Percentiles rank a stretch among this genome's conserved stretches.
phyloP scores from a whole-genome alignment of 2,113 vertebrate species.

The Euleptes europaea region DNA sequence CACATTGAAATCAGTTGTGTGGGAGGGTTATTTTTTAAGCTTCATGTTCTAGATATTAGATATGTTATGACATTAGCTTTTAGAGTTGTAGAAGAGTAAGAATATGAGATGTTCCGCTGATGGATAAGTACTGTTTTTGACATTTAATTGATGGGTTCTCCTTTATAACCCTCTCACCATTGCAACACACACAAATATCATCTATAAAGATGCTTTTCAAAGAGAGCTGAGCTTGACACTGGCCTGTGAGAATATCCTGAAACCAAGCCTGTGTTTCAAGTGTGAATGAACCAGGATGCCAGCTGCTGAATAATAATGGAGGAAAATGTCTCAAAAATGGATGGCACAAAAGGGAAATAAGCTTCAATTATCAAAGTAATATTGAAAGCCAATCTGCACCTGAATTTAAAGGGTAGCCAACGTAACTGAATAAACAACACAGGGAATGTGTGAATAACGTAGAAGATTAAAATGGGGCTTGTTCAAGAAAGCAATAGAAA shows the following conservation, averaged over 20 bases:
- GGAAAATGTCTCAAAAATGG: background rate
- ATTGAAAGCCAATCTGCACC: conserved; percentile 11
- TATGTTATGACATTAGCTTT: background rate
- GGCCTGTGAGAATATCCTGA: background rate
- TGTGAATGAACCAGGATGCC: background rate
- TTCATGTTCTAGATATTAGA: background rate
- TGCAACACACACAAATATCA: background rate
- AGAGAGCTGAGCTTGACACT: background rate
- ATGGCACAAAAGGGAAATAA: background rate
- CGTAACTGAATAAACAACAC: background rate
- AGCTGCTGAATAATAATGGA: background rate
- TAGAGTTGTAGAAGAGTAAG: background rate
- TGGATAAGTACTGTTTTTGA: no score
- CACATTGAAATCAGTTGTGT: background rate
- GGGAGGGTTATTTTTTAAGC: background rate
- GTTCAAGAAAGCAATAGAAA: conserved; percentile 4
- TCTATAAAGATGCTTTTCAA: background rate
- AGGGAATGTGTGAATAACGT: background rate
- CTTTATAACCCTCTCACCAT: background rate
- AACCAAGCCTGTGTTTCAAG: background rate
- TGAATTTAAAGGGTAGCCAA: background rate
- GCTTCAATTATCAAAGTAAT: background rate
- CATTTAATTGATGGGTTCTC: background rate
- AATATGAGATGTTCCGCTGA: background rate
- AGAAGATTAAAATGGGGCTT: background rate